Evolutionary conservation across 1,140 invertebrate genomes (phyloP), one percentile per base, ranked within the genome.

Genomic region (Venturia canescens): DNA sequence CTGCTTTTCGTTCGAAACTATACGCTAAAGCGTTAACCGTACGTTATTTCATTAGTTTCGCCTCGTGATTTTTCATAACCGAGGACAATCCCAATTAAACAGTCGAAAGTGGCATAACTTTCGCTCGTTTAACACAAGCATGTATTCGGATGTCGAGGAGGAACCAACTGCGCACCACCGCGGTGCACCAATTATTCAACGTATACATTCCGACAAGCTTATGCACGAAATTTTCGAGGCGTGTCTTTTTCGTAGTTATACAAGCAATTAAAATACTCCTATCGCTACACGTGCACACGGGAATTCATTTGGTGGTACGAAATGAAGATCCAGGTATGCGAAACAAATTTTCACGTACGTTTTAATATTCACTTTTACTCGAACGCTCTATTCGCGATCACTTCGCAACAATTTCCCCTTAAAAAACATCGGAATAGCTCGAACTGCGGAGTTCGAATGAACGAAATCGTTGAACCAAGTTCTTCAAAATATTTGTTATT

Each of bases 81-180:
- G n/a, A 21, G 57, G 57, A 60, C 57, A 60, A 60, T 60, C 57
- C n/a, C 57, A 60, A 60, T 60, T 60, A 60, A 60, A 60, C 57
- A 60, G 57, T 60, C 23, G 57, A 60, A 60, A 60, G 57, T 60
- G n/a, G 57, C 57, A n/a, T 60, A 60, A 60, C 57, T 60, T 60
- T 60, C 57, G 57, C 57, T 60, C 57, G 57, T 23, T 34, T 34
- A 3, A 34, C 31, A 7, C 7, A 34, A 3, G 7, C 31, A 34
- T 34, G 7, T 34, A 34, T 34, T 34, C 31, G n/a, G n/a, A 60
- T 21, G 57, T 3, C 6, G 6, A 7, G 3, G 57, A n/a, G 57
- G 48, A 50, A 50, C 48, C 57, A 57, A n/a, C 18, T n/a, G 53
- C 16, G 3, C 3, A 18, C 6, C 3, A 3, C 18, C 1, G 9